A percentile compares a stretch with the other conserved stretches of the same genome.
phyloP scores from a whole-genome alignment of 2,888 invertebrate genomes.

The Encarsia formosa region DNA sequence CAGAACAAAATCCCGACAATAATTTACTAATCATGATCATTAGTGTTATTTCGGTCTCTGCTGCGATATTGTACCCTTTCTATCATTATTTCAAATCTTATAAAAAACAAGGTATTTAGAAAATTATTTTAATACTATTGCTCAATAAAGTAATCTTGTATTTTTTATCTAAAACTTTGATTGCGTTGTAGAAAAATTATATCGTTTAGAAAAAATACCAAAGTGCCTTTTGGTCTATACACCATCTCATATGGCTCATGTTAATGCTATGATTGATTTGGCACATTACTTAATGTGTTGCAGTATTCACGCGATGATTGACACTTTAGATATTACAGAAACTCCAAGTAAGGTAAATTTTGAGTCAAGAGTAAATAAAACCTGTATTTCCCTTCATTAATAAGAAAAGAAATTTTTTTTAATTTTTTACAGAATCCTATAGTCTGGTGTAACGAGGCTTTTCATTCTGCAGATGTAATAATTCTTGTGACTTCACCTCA shows the following conservation, averaged over 20 bases:
- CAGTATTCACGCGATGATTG: slow-evolving; percentile 44
- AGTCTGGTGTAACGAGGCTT: slow-evolving; percentile 45
- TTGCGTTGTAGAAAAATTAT: slow-evolving; percentile 31
- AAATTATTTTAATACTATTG: background rate
- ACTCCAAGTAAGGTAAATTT: slow-evolving; percentile 40
- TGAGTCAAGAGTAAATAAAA: no score
- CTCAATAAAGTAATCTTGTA: background rate
- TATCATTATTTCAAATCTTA: slow-evolving; percentile 42
- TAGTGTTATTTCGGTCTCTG: slow-evolving; percentile 46
- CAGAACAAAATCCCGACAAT: slow-evolving; percentile 39
- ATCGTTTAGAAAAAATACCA: slow-evolving; percentile 33
- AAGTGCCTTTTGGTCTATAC: slow-evolving; percentile 46
- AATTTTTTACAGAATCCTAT: slow-evolving; percentile 39
- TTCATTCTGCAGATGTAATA: slow-evolving; percentile 41
- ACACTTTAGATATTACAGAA: slow-evolving; percentile 41
- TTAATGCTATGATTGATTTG: slow-evolving; percentile 42
- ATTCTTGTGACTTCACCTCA: slow-evolving; percentile 43
- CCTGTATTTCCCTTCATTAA: no score
- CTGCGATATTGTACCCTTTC: slow-evolving; percentile 41
- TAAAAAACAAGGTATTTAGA: slow-evolving; percentile 35
- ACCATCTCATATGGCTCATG: slow-evolving; percentile 42
- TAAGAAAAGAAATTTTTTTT: background rate
- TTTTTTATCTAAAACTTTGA: background rate
- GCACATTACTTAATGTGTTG: slow-evolving; percentile 43
- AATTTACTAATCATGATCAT: slow-evolving; percentile 45